A percentile compares a stretch with the other conserved stretches of the same genome.
These are phyloP conservation scores for Drosophila bipectinata DNA, from an alignment of 1,140 invertebrate genomes.

Conservation along the genomic window DNA sequence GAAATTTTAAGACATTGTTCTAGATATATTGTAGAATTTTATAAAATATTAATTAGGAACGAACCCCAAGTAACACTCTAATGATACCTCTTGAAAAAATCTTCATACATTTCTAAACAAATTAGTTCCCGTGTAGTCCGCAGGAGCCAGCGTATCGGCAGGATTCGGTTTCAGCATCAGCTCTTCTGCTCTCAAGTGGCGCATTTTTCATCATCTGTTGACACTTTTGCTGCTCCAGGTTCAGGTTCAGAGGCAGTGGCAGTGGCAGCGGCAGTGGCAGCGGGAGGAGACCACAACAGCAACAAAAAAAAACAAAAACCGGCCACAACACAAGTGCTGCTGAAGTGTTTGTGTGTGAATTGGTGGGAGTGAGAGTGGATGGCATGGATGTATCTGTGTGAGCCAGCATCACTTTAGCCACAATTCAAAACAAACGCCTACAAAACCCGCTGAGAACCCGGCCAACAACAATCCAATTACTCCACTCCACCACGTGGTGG, in stretches of 20 bases:
- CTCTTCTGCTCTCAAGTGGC: constrained; percentile 62
- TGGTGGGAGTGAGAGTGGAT: not conserved
- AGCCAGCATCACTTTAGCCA: constrained; percentile 23
- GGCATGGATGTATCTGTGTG: not conserved
- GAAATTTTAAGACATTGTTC: too few relatives aligned
- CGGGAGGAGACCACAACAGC: too few relatives aligned
- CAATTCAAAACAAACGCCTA: constrained; percentile 35
- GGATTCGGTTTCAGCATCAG: constrained; percentile 26
- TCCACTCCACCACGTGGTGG: constrained; percentile 70
- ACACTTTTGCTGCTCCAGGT: constrained; percentile 48
- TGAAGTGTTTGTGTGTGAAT: not conserved
- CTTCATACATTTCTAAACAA: not conserved
- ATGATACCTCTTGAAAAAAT: not conserved
- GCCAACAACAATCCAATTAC: constrained; percentile 34
- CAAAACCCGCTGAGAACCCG: constrained; percentile 7
- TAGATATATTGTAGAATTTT: not conserved
- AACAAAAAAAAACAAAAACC: constrained; percentile 18
- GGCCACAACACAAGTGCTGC: constrained; percentile 1
- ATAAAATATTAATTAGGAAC: too few relatives aligned
- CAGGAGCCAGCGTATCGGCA: constrained; percentile 1
- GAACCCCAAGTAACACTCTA: not conserved
- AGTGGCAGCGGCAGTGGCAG: too few relatives aligned
- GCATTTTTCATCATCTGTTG: constrained; percentile 79
- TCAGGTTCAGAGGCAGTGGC: constrained; percentile 29
- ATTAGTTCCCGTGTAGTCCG: not conserved